A percentile compares a stretch with the other conserved stretches of the same genome.
phyloP scores from a whole-genome alignment of 1,140 invertebrate species.

The Achatina immaculata region DNA sequence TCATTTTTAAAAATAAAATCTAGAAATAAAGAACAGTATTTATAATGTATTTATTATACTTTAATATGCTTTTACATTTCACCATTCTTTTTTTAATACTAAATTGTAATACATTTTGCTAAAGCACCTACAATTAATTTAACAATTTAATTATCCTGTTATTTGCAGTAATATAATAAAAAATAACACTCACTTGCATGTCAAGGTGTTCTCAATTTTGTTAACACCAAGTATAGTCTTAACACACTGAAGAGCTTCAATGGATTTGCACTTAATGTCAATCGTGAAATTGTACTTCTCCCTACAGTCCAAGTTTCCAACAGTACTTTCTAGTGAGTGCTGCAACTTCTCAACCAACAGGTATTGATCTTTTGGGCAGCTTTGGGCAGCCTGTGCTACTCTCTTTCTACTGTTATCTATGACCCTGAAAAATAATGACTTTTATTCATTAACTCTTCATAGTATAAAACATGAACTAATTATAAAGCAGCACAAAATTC shows the following conservation, averaged over 20 bases:
- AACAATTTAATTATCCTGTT: too few relatives aligned
- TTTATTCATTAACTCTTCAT: too few relatives aligned
- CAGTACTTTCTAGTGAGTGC: neutral
- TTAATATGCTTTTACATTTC: too few relatives aligned
- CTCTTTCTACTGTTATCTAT: neutral
- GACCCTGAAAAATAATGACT: neutral
- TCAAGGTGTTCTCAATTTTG: neutral
- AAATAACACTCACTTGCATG: neutral
- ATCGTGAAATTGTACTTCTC: neutral
- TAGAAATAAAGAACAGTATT: too few relatives aligned
- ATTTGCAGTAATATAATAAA: too few relatives aligned
- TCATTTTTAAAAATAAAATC: too few relatives aligned
- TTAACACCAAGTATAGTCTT: neutral
- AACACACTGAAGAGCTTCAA: neutral
- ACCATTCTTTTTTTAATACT: too few relatives aligned
- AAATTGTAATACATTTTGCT: too few relatives aligned
- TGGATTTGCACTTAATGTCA: neutral
- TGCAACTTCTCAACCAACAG: neutral
- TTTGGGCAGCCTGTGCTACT: neutral
- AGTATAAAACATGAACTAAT: too few relatives aligned
- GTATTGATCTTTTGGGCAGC: neutral
- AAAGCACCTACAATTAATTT: too few relatives aligned
- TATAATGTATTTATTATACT: too few relatives aligned
- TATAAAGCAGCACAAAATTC: too few relatives aligned
- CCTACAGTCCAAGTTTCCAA: conserved; percentile 5